Evolutionary conservation across 2,113 vertebrate genomes (phyloP).

Genomic region (Nannospalax galili): DNA sequence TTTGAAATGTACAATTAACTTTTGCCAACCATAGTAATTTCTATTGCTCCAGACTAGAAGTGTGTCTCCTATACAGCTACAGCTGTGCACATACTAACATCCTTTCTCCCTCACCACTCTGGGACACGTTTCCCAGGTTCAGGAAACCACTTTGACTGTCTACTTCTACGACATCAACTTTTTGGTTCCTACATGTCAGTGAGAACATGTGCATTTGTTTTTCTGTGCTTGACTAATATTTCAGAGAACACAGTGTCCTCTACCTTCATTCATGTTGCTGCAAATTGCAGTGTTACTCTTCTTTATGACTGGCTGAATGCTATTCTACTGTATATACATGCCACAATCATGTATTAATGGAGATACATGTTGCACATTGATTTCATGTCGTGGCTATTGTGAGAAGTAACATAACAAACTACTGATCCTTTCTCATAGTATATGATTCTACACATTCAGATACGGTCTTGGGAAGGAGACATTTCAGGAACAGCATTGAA

Average conservation of each 20-base stretch:
- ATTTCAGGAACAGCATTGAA: not conserved
- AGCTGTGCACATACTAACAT: not conserved
- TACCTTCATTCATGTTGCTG: not conserved
- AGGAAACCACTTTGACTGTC: not conserved
- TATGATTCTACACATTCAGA: not conserved
- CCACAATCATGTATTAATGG: not conserved
- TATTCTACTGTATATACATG: not conserved
- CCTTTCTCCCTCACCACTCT: not conserved
- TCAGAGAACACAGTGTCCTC: not conserved
- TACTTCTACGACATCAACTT: not conserved
- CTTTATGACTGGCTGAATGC: not conserved
- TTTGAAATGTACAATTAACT: not conserved
- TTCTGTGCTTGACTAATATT: not conserved
- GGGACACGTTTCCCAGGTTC: not conserved
- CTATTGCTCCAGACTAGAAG: not conserved
- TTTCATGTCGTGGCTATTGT: not conserved
- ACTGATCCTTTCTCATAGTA: not conserved
- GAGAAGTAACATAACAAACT: not conserved
- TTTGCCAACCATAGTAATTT: not conserved
- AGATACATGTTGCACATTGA: too few relatives aligned
- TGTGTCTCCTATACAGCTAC: not conserved
- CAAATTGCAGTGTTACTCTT: not conserved
- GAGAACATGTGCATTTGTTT: not conserved
- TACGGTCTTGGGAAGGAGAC: not conserved
- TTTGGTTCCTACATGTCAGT: not conserved